A percentile compares a stretch with the other conserved stretches of the same genome.
phyloP scores from a whole-genome alignment of 2,888 invertebrate species.

The Panopea generosa region DNA sequence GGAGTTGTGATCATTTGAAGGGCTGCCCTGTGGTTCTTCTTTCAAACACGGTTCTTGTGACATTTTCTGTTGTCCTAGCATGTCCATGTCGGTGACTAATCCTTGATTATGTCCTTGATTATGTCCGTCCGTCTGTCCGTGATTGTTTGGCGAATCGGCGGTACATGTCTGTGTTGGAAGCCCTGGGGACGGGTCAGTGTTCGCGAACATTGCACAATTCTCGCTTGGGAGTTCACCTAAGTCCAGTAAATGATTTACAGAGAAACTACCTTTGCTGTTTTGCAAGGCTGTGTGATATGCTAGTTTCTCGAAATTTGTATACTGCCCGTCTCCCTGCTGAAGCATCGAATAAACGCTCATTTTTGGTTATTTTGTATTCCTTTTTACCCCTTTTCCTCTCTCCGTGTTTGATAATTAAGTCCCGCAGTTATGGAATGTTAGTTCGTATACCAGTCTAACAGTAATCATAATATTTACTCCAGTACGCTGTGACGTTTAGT shows the following conservation, averaged over 20 bases:
- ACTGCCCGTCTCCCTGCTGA: conserved; percentile 68
- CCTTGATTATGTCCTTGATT: conserved; percentile 40
- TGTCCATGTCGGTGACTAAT: conserved; percentile 51
- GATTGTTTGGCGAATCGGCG: conserved; percentile 58
- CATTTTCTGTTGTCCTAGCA: conserved; percentile 41
- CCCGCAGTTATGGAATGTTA: conserved; percentile 53
- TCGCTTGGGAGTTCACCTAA: conserved; percentile 78
- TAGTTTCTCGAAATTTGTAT: conserved; percentile 74
- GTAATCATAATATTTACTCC: conserved; percentile 56
- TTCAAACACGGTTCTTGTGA: conserved; percentile 51
- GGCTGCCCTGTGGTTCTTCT: conserved; percentile 51
- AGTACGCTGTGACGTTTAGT: neutral
- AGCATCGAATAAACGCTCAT: conserved; percentile 75
- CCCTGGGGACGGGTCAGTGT: conserved; percentile 72
- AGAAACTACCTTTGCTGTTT: conserved; percentile 77
- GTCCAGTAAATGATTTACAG: conserved; percentile 78
- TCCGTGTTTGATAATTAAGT: conserved; percentile 48
- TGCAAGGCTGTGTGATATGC: conserved; percentile 73
- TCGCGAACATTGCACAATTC: conserved; percentile 79
- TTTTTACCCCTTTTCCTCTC: conserved; percentile 23
- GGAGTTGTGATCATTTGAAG: conserved; percentile 46
- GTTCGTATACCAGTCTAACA: conserved; percentile 40
- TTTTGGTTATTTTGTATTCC: conserved; percentile 25
- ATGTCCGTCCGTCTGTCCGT: conserved; percentile 18
- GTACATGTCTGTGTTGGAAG: conserved; percentile 73